Base-by-base conservation (phyloP, 2,888 invertebrate genomes). In the Lochmaea crataegi region DNA sequence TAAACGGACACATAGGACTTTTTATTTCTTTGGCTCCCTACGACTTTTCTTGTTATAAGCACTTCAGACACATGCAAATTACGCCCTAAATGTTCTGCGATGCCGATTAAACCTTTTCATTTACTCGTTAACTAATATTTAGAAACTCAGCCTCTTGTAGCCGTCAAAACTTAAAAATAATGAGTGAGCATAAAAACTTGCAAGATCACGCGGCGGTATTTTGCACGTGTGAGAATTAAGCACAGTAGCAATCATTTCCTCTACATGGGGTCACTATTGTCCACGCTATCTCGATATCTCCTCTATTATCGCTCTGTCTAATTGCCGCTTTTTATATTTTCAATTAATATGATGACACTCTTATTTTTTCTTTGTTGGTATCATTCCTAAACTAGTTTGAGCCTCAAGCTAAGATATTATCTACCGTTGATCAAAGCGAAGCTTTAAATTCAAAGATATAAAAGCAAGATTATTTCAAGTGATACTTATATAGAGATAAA, bases 271-370 rank as follows among this genome's bases (percentile, higher is more conserved):
- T 79, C 82, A 26, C 79, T 76, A 82, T 85, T 85, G 84, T 84
- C 81, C 82, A 81, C 79, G 80, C 81, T 80, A 79, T 79, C 78
- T 63, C 75, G 80, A 81, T 80, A 79, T 79, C 78, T 63, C 75
- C 82, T 83, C 82, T 83, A 84, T 83, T 83, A 84, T 85, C 84
- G 80, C 78, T 78, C 80, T 80, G 81, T 79, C 82, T 90, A 90
- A 90, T 90, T 90, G 90, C 89, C 88, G 84, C 87, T 89, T 89
- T 90, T 90, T 90, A 89, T 90, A 89, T 89, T 90, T 90, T 88
- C 90, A 90, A 90, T 90, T 90, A 90, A 90, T 87, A 89, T 88
- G 89, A 90, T 90, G 90, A 90, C 89, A 89, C 88, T 90, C 88
- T 87, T 38, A 87, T 86, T 89, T 90, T 79, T 90, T 53, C 32